These are phyloP conservation scores for Phytoseiulus persimilis DNA, from an alignment of 2,888 invertebrate species.

Conservation along the genomic window DNA sequence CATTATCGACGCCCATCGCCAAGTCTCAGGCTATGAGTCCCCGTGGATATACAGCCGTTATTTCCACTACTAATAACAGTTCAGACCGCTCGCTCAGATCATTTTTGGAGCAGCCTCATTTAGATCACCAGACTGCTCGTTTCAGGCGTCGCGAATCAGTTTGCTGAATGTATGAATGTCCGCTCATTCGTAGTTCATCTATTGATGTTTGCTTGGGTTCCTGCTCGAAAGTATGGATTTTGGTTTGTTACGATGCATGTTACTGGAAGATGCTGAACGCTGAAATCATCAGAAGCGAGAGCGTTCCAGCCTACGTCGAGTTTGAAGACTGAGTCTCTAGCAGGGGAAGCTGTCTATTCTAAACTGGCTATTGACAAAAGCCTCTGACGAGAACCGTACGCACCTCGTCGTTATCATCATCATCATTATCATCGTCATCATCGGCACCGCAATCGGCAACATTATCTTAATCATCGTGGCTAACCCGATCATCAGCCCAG, in stretches of 20 bases:
- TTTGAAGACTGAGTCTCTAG: too few relatives aligned
- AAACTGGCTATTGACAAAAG: neutral
- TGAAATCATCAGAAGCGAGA: neutral
- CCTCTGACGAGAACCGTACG: neutral
- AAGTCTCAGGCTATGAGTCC: too few relatives aligned
- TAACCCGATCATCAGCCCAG: neutral
- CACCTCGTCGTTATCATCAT: neutral
- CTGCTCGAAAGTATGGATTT: neutral
- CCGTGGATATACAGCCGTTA: too few relatives aligned
- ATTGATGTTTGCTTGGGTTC: neutral
- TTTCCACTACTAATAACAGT: too few relatives aligned
- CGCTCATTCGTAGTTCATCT: too few relatives aligned
- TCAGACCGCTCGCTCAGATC: too few relatives aligned
- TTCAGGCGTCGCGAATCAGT: too few relatives aligned
- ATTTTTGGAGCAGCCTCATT: too few relatives aligned
- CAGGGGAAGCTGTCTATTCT: neutral
- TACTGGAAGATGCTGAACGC: neutral
- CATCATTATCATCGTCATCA: neutral
- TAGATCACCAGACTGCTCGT: too few relatives aligned
- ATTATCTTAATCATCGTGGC: neutral
- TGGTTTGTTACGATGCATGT: neutral
- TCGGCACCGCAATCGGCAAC: neutral
- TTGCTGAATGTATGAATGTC: too few relatives aligned
- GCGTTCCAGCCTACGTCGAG: neutral
- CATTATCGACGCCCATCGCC: too few relatives aligned